phyloP scores from a whole-genome alignment of 2,113 vertebrate species.

The Mus musculus region GRCm39 chr6:55141501-55142000 shows the following conservation, averaged over 20 bases:
- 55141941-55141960: accelerated
- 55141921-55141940: neutral
- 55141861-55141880: neutral
- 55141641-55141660: neutral
- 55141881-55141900: accelerated
- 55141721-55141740: neutral
- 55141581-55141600: too few relatives aligned
- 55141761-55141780: neutral
- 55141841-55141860: neutral
- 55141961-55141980: too few relatives aligned
- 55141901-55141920: neutral
- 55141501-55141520: neutral
- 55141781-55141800: neutral
- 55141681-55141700: neutral
- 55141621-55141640: neutral
- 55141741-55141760: neutral
- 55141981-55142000: neutral
- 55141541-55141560: neutral
- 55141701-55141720: neutral
- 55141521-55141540: neutral
- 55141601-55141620: neutral
- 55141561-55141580: too few relatives aligned
- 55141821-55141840: accelerated
- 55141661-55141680: neutral
- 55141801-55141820: neutral